Evolutionary conservation across 2,797 vertebrate genomes (phyloP).

Genomic region (Oophaga sylvatica): DNA sequence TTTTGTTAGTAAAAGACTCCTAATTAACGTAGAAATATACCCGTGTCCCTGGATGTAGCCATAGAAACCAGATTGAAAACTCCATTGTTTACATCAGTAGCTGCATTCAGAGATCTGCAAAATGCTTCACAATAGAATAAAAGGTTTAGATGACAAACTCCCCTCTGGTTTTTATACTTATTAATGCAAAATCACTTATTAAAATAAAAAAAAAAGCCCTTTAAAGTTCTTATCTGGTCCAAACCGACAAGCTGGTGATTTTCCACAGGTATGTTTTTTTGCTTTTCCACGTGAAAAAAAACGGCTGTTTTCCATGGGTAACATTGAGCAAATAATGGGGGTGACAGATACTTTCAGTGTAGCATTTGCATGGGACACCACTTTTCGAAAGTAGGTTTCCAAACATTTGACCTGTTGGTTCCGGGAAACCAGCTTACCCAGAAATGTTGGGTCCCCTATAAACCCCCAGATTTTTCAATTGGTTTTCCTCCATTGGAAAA

Average conservation of each 20-base stretch:
- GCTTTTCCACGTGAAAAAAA: background rate
- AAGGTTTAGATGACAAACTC: slow-evolving; percentile 7
- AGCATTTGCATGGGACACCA: background rate
- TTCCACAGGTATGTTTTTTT: background rate
- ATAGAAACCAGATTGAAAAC: slow-evolving; percentile 19
- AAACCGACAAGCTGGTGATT: background rate
- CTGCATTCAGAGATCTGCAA: background rate
- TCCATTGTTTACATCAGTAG: background rate
- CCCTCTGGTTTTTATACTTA: background rate
- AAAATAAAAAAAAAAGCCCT: background rate
- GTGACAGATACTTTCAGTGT: background rate
- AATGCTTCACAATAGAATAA: background rate
- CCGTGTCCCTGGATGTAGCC: background rate
- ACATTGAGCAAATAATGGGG: background rate
- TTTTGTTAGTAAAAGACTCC: background rate
- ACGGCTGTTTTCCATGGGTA: background rate
- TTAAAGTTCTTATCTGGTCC: background rate
- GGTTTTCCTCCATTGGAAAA: background rate
- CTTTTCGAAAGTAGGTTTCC: background rate
- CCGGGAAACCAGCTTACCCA: too few relatives aligned
- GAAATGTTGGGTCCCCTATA: too few relatives aligned
- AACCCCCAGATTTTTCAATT: too few relatives aligned
- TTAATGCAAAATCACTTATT: background rate
- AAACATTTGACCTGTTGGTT: too few relatives aligned
- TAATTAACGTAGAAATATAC: slow-evolving; percentile 9